These are phyloP conservation scores for Nannospalax galili DNA, from an alignment of 2,113 vertebrate genomes.

Conservation along the genomic window DNA sequence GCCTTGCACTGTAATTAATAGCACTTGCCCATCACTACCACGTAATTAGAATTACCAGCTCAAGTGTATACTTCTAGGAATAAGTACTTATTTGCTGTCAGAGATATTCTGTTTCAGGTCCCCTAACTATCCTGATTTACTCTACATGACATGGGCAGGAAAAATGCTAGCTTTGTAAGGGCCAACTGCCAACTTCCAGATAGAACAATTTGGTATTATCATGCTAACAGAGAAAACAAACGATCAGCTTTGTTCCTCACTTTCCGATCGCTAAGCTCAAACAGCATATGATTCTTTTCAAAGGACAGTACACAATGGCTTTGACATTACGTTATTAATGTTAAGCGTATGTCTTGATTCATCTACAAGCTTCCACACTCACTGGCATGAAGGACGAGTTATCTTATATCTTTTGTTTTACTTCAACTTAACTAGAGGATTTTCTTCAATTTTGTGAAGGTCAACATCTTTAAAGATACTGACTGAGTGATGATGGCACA, in stretches of 20 bases:
- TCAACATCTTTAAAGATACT: background rate
- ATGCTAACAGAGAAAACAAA: background rate
- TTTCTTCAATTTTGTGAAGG: background rate
- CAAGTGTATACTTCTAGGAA: slow-evolving; percentile 54
- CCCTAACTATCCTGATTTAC: slow-evolving; percentile 34
- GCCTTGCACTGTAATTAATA: slow-evolving; percentile 55
- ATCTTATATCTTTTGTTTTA: background rate
- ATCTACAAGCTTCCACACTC: background rate
- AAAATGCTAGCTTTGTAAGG: slow-evolving; percentile 47
- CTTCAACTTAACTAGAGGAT: slow-evolving; percentile 9
- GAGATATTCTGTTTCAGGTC: background rate
- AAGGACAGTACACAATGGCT: background rate
- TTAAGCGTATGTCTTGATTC: background rate
- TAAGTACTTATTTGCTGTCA: slow-evolving; percentile 47
- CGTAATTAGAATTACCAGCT: slow-evolving; percentile 63
- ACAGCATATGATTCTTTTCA: background rate
- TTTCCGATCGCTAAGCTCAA: background rate
- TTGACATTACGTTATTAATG: background rate
- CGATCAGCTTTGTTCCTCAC: background rate
- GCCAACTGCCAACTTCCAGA: background rate
- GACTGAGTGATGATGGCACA: background rate
- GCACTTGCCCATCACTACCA: slow-evolving; percentile 33
- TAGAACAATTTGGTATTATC: background rate
- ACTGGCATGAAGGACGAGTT: background rate
- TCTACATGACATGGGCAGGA: background rate